Evolutionary conservation across 2,113 vertebrate species (phyloP).

Genomic region (Corythoichthys haematopterus): DNA sequence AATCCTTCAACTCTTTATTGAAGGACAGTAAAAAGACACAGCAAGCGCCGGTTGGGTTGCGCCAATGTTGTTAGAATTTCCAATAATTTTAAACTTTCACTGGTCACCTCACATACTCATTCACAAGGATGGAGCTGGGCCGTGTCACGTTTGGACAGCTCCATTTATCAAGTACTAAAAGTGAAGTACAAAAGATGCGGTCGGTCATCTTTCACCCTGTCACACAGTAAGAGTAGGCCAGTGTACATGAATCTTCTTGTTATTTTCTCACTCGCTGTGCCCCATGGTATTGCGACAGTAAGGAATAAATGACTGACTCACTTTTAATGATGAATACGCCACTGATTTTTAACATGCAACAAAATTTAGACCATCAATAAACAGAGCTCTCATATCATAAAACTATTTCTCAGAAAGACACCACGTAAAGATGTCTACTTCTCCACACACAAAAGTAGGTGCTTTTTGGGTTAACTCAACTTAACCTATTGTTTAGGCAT

Average conservation of each 20-base stretch:
- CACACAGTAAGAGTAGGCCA: conserved; percentile 46
- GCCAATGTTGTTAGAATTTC: conserved; percentile 10
- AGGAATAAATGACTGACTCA: background rate
- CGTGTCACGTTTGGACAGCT: conserved; percentile 57
- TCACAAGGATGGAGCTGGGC: conserved; percentile 60
- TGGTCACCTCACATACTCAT: conserved; percentile 51
- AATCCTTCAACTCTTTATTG: conserved; percentile 13
- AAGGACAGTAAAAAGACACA: conserved; percentile 20
- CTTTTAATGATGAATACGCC: background rate
- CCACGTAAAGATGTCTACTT: too few species aligned
- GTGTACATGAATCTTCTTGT: conserved; percentile 64
- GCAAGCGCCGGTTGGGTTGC: conserved; percentile 10
- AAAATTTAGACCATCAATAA: too few species aligned
- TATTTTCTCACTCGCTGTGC: conserved; percentile 28
- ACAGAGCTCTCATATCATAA: too few species aligned
- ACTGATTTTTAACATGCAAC: background rate
- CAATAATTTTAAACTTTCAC: conserved; percentile 51
- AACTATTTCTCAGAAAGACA: too few species aligned
- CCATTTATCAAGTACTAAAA: conserved; percentile 70
- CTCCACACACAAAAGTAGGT: too few species aligned
- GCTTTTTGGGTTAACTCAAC: too few species aligned
- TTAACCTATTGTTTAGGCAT: too few species aligned
- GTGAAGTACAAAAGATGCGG: conserved; percentile 51
- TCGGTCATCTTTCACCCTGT: conserved; percentile 67
- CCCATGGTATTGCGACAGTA: background rate